Conservation (phyloP, 2,888 invertebrate species). For the Lamellibrachia satsuma region DNA sequence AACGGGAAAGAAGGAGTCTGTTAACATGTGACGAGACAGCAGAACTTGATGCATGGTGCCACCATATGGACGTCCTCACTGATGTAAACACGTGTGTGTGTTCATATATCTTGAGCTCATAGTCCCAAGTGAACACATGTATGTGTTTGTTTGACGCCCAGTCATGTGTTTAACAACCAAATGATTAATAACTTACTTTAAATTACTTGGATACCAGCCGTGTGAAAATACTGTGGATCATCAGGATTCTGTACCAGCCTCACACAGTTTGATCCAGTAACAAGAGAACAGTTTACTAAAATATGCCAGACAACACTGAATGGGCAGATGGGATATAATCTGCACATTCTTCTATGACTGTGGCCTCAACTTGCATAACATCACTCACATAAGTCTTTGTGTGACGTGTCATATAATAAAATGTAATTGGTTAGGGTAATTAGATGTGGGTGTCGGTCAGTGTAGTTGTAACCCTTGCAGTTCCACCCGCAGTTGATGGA, state of each 20-base stretch:
- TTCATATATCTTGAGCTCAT: neutral
- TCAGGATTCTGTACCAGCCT: too few relatives aligned
- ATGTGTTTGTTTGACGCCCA: neutral
- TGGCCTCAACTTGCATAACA: neutral
- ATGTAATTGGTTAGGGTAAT: neutral
- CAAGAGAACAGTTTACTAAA: neutral
- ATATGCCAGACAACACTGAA: neutral
- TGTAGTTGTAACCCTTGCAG: slow-evolving; percentile 5
- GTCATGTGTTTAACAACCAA: neutral
- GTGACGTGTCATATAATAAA: neutral
- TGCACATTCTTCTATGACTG: neutral
- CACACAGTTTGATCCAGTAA: neutral
- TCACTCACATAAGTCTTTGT: neutral
- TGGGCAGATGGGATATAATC: neutral
- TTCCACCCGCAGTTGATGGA: neutral
- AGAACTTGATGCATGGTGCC: neutral
- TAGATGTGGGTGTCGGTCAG: neutral
- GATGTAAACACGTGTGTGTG: neutral
- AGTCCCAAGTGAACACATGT: neutral
- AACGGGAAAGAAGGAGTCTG: neutral
- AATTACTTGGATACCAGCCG: neutral
- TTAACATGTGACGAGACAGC: neutral
- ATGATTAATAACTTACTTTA: neutral
- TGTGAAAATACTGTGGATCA: too few relatives aligned
- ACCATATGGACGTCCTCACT: neutral